These are phyloP conservation scores for Hyperopisus bebe DNA, from an alignment of 2,113 vertebrate species.

Conservation along the genomic window DNA sequence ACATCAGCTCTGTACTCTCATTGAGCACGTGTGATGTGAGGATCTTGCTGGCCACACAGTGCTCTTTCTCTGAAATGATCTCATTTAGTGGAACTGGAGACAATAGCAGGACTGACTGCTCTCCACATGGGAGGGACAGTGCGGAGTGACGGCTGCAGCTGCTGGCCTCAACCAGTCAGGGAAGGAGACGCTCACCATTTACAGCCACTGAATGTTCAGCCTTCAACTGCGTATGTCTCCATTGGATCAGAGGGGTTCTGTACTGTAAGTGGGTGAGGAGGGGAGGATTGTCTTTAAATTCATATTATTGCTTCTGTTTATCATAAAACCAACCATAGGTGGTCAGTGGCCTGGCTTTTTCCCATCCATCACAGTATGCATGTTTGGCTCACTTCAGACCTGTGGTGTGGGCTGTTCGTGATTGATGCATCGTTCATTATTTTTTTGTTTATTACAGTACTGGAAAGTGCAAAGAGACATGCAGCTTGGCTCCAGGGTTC, in stretches of 20 bases:
- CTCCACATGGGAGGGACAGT: too few relatives aligned
- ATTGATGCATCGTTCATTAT: background rate
- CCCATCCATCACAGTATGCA: background rate
- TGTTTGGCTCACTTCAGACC: background rate
- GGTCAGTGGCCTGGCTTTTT: background rate
- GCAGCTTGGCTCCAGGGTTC: background rate
- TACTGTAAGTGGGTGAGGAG: background rate
- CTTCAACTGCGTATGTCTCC: background rate
- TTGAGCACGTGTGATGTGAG: background rate
- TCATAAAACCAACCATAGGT: background rate
- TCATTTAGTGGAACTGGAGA: background rate
- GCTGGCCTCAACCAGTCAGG: background rate
- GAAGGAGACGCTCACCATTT: background rate
- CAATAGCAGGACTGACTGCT: background rate
- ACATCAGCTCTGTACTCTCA: background rate
- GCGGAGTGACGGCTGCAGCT: background rate
- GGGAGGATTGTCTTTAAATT: background rate
- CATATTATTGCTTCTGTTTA: background rate
- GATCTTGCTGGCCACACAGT: background rate
- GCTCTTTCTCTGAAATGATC: background rate
- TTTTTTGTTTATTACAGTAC: background rate
- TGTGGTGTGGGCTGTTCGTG: background rate
- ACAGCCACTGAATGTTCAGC: background rate
- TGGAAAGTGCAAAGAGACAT: background rate
- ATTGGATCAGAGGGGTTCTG: background rate